Conservation (phyloP, 1,140 invertebrate species). For the Pogonognathellus flavescens region DNA sequence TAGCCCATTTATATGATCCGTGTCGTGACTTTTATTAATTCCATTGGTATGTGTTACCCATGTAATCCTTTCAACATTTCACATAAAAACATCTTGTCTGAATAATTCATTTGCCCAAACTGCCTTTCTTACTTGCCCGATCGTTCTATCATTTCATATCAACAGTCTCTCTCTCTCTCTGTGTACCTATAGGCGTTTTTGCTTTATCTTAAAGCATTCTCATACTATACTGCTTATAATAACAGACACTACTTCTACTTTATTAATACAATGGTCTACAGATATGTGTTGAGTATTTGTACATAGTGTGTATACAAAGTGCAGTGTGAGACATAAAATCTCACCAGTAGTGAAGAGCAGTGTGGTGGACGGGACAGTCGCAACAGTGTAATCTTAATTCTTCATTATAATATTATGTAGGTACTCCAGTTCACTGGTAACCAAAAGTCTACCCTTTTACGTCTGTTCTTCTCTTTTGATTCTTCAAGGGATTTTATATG, state of each 20-base stretch:
- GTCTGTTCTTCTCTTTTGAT: too few relatives aligned
- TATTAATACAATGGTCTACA: too few relatives aligned
- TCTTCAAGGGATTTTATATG: too few relatives aligned
- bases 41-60: slow-evolving; percentile 57
- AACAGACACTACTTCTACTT: not conserved
- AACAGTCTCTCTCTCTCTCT: not conserved
- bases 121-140: slow-evolving; percentile 19
- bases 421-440: too few relatives aligned
- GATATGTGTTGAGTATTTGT: too few relatives aligned
- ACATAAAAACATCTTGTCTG: slow-evolving; percentile 55
- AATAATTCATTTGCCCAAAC: slow-evolving; percentile 59
- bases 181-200: not conserved
- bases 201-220: not conserved
- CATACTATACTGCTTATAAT: not conserved
- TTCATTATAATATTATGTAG: too few relatives aligned
- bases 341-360: too few relatives aligned
- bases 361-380: too few relatives aligned
- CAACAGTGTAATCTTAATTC: too few relatives aligned
- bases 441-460: too few relatives aligned
- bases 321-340: too few relatives aligned
- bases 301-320: too few relatives aligned
- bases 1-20: slow-evolving; percentile 50
- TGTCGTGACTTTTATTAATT: slow-evolving; percentile 66
- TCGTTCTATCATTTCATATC: not conserved
- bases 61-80: slow-evolving; percentile 62